Evolutionary conservation across 2,888 invertebrate genomes (phyloP), one percentile per base, ranked within the genome.

Genomic region (Leptopilina syphax): DNA sequence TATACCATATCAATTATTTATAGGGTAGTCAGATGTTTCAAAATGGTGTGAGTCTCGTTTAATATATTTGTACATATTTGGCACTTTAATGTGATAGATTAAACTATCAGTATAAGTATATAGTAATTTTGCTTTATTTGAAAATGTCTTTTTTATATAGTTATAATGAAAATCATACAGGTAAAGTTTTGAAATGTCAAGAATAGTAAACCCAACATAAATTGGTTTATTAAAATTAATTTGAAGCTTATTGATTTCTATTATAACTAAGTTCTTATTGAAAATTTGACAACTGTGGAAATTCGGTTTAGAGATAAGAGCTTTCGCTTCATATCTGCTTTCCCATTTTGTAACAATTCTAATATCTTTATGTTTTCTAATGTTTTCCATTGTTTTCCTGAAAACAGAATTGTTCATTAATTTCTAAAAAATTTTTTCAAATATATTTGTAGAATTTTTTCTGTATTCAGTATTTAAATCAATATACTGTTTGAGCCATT

Each of bases 111-210:
- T 44, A 8, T 44, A 8, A 60, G 84, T 87, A 68, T 88, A 89
- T 66, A 87, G 78, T 13, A 90, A 77, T 77, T 83, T 87, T 10
- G 63, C 76, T 67, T 78, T 67, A 65, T 76, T 8, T 3, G 24
- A 47, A 27, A 77, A 57, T 27, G 18, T 77, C 81, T 84, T 86
- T 50, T 86, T 89, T 67, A 91, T 84, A 66, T 84, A 88, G 79
- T 88, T 86, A 80, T 91, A 92, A 81, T 89, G 87, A 82, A 91
- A 92, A 67, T 91, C 88, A 80, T 92, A 92, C 86, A 93, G 89
- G 24, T 89, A 82, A 1, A 81, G 80, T 87, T 93, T 93, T 0
- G 88, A 90, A 54, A 92, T 54, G 73, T 92, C 92, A 65, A 92
- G 83, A 78, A 92, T 88, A 8, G 82, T 60, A 80, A 92, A 88